phyloP scores from a whole-genome alignment of 1,140 invertebrate species.

The Gonatopus flavifemur region DNA sequence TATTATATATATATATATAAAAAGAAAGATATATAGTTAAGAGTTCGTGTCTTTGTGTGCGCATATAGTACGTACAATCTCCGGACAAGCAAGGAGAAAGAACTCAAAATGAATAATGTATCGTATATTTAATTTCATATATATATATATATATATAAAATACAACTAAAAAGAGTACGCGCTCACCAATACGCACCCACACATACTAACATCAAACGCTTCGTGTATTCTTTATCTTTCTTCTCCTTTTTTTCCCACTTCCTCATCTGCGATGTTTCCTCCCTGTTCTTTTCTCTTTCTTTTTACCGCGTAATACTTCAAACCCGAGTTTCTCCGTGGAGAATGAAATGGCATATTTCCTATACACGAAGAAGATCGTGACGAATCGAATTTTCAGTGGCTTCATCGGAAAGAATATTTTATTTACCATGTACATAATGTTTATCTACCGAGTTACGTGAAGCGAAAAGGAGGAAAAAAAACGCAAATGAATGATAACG shows the following conservation, averaged over 20 bases:
- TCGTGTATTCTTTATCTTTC: slow-evolving; percentile 16
- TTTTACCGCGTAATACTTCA: too few relatives aligned
- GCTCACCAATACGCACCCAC: slow-evolving; percentile 11
- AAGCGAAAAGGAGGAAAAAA: too few relatives aligned
- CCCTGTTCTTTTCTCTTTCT: slow-evolving; percentile 11
- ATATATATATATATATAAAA: too few relatives aligned
- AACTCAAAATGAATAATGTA: slow-evolving; percentile 61
- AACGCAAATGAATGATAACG: too few relatives aligned
- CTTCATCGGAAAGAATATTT: too few relatives aligned
- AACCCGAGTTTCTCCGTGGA: slow-evolving; percentile 23
- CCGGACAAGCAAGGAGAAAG: slow-evolving; percentile 52
- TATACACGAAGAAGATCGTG: slow-evolving; percentile 46
- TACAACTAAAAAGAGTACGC: too few relatives aligned
- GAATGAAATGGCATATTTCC: slow-evolving; percentile 55
- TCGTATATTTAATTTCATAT: slow-evolving; percentile 59
- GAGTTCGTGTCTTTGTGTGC: slow-evolving; percentile 15
- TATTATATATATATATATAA: too few relatives aligned
- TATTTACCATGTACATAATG: too few relatives aligned
- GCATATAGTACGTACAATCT: slow-evolving; percentile 40
- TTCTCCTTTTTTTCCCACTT: slow-evolving; percentile 9
- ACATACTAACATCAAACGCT: slow-evolving; percentile 20
- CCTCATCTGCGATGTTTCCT: background rate
- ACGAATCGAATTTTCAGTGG: slow-evolving; percentile 53
- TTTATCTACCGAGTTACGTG: too few relatives aligned
- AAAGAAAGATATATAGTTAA: slow-evolving; percentile 13